phyloP scores from a whole-genome alignment of 1,140 invertebrate genomes.

The Xylocopa sonorina region DNA sequence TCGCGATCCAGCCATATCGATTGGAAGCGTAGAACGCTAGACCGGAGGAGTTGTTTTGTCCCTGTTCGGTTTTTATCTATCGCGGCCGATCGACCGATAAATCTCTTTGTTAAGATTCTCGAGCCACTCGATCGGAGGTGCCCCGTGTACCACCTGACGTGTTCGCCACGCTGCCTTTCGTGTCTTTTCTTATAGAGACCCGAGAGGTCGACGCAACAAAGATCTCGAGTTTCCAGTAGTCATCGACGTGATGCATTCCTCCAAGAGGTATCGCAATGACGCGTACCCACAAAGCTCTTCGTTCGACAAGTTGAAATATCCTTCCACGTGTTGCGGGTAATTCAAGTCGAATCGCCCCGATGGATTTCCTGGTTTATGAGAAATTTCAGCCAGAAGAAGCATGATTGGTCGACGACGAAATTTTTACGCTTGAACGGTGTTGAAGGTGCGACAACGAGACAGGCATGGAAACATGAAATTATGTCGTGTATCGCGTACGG shows the following conservation, averaged over 20 bases:
- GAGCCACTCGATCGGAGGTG: constrained; percentile 8
- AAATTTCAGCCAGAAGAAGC: not conserved
- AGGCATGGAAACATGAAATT: not conserved
- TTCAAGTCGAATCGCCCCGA: no score
- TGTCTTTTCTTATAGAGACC: not conserved
- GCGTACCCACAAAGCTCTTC: not conserved
- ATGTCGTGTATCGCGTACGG: not conserved
- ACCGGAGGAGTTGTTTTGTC: not conserved
- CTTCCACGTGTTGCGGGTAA: no score
- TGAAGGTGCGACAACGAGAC: no score
- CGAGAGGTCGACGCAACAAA: not conserved
- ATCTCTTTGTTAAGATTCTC: constrained; percentile 26
- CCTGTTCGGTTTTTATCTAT: not conserved
- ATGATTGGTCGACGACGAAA: not conserved
- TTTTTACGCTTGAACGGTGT: not conserved
- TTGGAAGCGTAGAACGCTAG: not conserved
- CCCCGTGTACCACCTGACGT: constrained; percentile 13
- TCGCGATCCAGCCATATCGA: not conserved
- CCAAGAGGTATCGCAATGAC: not conserved
- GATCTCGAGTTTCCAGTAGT: not conserved
- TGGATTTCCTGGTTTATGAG: not conserved
- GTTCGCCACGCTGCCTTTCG: not conserved
- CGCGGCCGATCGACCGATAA: not conserved
- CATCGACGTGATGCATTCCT: constrained; percentile 1
- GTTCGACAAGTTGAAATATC: no score